phyloP scores from a whole-genome alignment of 2,797 vertebrate species.

The Okamejei kenojei region DNA sequence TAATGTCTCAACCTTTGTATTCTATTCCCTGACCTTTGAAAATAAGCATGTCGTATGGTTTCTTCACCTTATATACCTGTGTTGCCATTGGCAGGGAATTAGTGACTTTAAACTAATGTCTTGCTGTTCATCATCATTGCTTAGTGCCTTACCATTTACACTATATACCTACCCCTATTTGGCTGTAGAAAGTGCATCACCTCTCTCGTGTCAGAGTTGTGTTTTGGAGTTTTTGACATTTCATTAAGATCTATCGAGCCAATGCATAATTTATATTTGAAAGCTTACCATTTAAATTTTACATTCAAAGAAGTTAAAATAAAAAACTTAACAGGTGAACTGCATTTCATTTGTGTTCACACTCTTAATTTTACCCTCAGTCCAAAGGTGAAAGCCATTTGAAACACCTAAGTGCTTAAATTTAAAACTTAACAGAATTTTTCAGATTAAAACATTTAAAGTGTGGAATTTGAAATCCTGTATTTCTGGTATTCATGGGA shows the following conservation, averaged over 20 bases:
- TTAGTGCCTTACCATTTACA: too few species aligned
- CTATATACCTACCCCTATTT: too few species aligned
- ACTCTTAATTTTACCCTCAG: background rate
- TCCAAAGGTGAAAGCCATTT: background rate
- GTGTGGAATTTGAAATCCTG: background rate
- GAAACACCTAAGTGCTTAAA: background rate
- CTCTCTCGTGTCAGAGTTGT: background rate
- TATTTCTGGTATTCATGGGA: background rate
- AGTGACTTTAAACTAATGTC: too few species aligned
- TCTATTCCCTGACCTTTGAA: too few species aligned
- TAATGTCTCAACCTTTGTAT: too few species aligned
- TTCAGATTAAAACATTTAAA: background rate
- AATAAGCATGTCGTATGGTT: too few species aligned
- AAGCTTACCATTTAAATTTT: background rate
- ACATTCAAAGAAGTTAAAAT: background rate
- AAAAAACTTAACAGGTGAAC: background rate
- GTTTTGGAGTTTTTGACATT: background rate
- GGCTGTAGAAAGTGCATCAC: too few species aligned
- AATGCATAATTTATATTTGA: background rate
- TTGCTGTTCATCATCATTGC: too few species aligned
- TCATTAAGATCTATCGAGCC: background rate
- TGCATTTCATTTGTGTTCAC: background rate
- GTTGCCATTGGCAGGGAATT: too few species aligned
- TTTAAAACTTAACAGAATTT: background rate
- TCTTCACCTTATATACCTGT: too few species aligned